These are phyloP conservation scores for Eunapius fragilis DNA, from an alignment of 37 sponge, comb jelly and placozoan genomes.

Conservation along the genomic window DNA sequence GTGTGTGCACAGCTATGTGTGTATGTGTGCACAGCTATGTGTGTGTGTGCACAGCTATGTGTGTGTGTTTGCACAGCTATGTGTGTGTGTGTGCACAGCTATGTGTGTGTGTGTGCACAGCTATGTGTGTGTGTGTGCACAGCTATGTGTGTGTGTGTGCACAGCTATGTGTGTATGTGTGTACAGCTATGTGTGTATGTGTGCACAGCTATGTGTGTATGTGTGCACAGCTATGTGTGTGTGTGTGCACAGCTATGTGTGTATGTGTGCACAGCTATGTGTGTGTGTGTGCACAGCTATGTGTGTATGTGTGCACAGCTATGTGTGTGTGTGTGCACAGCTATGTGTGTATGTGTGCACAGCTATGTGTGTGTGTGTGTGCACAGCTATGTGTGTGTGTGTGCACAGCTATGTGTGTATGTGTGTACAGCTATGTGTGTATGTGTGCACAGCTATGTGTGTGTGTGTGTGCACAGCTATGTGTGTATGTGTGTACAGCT, in stretches of 20 bases:
- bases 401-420: background rate
- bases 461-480: background rate
- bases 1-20: background rate
- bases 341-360: background rate
- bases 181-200: background rate
- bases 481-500: background rate
- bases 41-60: background rate
- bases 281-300: background rate
- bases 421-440: background rate
- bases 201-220: background rate
- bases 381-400: background rate
- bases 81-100: background rate
- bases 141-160: background rate
- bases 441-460: too few relatives aligned
- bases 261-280: too few relatives aligned
- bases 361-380: background rate
- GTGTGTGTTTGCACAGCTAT: background rate
- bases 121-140: background rate
- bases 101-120: background rate
- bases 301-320: background rate
- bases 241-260: background rate
- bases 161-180: background rate
- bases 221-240: too few relatives aligned
- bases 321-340: background rate
- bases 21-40: background rate